Evolutionary conservation across 2,888 invertebrate genomes (phyloP).

Genomic region (Aphodius sticticus): DNA sequence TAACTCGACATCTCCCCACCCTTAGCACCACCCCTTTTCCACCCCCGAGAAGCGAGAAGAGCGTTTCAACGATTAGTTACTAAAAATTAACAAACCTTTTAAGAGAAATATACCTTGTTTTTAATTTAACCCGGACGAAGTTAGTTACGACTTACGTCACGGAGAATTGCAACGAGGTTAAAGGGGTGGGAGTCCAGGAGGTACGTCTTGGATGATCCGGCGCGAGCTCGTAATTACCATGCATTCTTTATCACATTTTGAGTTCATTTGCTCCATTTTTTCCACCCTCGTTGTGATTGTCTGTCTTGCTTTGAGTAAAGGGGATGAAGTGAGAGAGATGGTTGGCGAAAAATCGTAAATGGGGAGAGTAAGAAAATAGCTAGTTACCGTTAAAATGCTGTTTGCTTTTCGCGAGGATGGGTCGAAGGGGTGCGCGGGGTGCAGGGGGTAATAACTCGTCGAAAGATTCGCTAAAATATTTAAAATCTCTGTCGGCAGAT

Average conservation of each 20-base stretch:
- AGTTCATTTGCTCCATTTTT: constrained; percentile 46
- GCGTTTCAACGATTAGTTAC: constrained; percentile 37
- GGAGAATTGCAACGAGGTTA: constrained; percentile 43
- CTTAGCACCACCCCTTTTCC: not conserved
- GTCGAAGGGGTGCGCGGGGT: constrained; percentile 14
- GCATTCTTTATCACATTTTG: constrained; percentile 57
- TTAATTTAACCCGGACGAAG: constrained; percentile 52
- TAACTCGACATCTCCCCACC: constrained; percentile 13
- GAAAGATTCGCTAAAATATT: constrained; percentile 32
- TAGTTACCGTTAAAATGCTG: constrained; percentile 41
- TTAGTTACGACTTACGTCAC: constrained; percentile 46
- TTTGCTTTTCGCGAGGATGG: constrained; percentile 32
- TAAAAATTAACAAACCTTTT: constrained; percentile 50
- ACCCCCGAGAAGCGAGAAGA: constrained; percentile 4
- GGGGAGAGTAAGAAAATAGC: constrained; percentile 31
- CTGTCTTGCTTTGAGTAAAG: not conserved
- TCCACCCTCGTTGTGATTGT: constrained; percentile 12
- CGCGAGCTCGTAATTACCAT: constrained; percentile 52
- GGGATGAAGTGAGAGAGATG: not conserved
- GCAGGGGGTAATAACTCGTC: constrained; percentile 30
- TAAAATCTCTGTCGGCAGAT: not conserved
- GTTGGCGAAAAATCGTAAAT: not conserved
- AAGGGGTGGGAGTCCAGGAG: constrained; percentile 34
- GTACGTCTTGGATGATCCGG: constrained; percentile 28
- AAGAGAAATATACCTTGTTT: constrained; percentile 54